phyloP scores from a whole-genome alignment of 2,113 vertebrate species.

The cat (Felis catus) region DNA sequence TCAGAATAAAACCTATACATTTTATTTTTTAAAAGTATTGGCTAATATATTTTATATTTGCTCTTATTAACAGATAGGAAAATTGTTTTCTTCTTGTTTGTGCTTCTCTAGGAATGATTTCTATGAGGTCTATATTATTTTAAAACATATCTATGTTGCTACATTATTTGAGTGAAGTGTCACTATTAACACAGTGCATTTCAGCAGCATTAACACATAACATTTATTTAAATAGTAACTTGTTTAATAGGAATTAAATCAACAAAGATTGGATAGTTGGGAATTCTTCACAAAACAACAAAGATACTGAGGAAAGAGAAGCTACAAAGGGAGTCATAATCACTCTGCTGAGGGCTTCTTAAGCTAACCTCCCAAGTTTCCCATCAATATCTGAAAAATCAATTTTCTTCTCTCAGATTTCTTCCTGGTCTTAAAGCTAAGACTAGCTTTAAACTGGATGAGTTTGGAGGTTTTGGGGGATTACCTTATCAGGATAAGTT shows the following conservation, averaged over 20 bases:
- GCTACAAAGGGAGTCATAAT: conserved; percentile 66
- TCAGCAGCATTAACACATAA: neutral
- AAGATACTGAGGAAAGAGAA: neutral
- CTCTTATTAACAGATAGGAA: neutral
- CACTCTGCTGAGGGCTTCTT: conserved; percentile 37
- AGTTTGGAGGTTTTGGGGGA: conserved; percentile 18
- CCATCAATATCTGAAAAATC: conserved; percentile 79
- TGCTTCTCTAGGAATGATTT: neutral
- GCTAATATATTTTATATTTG: neutral
- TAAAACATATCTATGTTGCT: neutral
- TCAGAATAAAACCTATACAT: neutral
- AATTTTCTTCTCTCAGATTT: conserved; percentile 63
- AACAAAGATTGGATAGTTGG: neutral
- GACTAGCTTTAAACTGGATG: conserved; percentile 63
- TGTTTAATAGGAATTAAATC: no score
- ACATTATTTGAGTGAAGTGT: neutral
- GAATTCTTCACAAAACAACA: conserved; percentile 40
- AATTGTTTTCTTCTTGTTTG: neutral
- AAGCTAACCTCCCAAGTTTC: conserved; percentile 56
- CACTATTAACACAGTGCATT: neutral
- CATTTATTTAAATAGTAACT: conserved; percentile 6
- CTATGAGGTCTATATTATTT: neutral
- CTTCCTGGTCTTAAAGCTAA: conserved; percentile 65
- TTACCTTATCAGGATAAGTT: conserved; percentile 37
- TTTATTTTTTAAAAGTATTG: neutral